phyloP scores from a whole-genome alignment of 2,888 invertebrate species.

The Rhagonycha fulva region DNA sequence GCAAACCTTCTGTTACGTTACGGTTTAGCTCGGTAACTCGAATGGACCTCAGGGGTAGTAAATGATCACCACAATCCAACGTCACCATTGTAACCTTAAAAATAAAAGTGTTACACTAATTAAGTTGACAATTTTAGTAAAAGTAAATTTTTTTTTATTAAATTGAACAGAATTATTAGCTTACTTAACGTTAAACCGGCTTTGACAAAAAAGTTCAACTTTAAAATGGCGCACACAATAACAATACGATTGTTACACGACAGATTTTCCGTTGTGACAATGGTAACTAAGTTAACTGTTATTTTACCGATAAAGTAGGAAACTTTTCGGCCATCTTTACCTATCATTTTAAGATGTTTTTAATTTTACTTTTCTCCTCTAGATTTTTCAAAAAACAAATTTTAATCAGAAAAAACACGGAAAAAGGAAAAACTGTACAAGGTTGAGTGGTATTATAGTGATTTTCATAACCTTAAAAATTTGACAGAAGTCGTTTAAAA shows the following conservation, averaged over 20 bases:
- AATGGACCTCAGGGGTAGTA: neutral
- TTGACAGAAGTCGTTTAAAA: too few relatives aligned
- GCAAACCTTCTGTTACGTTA: neutral
- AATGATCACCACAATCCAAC: neutral
- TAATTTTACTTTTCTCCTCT: too few relatives aligned
- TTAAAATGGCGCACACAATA: neutral
- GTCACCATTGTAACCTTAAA: neutral
- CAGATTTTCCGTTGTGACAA: too few relatives aligned
- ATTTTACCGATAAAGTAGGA: neutral
- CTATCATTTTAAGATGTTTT: too few relatives aligned
- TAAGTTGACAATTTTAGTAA: neutral
- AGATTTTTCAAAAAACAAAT: too few relatives aligned
- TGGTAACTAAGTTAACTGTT: neutral
- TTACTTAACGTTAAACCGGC: neutral
- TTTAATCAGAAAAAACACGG: too few relatives aligned
- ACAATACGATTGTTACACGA: too few relatives aligned
- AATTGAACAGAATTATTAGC: neutral
- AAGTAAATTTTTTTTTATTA: neutral
- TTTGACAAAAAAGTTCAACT: neutral
- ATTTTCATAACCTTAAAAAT: too few relatives aligned
- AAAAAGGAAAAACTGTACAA: too few relatives aligned
- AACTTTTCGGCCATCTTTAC: neutral
- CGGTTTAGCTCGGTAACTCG: neutral
- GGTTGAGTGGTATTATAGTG: too few relatives aligned
- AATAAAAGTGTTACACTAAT: neutral